A percentile compares a stretch with the other conserved stretches of the same genome.
Evolutionary conservation across 2,797 vertebrate species (phyloP).

Genomic region (Podargus strigoides): DNA sequence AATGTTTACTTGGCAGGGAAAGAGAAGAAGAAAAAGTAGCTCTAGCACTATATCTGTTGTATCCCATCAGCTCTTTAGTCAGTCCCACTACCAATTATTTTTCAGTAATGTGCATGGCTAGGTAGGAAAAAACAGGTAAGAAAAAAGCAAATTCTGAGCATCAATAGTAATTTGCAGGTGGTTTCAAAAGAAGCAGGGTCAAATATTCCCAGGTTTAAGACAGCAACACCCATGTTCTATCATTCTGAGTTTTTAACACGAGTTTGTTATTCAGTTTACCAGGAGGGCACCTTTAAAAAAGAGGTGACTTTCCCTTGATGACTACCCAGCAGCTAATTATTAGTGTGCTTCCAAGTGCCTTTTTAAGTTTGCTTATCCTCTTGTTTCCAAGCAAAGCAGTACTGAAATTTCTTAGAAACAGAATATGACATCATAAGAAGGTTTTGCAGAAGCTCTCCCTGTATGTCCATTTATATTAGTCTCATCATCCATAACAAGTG

Average conservation of each 20-base stretch:
- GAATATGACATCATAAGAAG: constrained; percentile 60
- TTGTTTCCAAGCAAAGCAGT: neutral
- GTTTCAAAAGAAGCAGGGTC: neutral
- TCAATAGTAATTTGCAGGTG: neutral
- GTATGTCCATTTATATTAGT: constrained; percentile 61
- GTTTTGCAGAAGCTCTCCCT: constrained; percentile 7
- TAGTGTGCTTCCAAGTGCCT: neutral
- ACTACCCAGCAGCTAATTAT: constrained; percentile 36
- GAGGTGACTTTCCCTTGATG: constrained; percentile 13
- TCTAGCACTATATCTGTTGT: neutral
- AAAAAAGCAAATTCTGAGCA: neutral
- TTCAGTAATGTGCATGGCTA: neutral
- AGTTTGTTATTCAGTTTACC: neutral
- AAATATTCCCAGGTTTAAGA: neutral
- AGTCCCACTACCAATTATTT: neutral
- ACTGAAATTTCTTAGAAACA: constrained; percentile 8
- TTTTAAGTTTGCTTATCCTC: neutral
- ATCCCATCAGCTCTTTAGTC: neutral
- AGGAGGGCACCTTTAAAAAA: neutral
- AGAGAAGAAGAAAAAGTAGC: neutral
- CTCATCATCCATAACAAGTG: constrained; percentile 64
- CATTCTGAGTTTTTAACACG: neutral
- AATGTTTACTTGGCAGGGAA: neutral
- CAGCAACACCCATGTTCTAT: neutral
- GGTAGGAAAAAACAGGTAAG: neutral